Evolutionary conservation across 2,797 vertebrate genomes (phyloP).

Genomic region (Phalloptychus januarius): DNA sequence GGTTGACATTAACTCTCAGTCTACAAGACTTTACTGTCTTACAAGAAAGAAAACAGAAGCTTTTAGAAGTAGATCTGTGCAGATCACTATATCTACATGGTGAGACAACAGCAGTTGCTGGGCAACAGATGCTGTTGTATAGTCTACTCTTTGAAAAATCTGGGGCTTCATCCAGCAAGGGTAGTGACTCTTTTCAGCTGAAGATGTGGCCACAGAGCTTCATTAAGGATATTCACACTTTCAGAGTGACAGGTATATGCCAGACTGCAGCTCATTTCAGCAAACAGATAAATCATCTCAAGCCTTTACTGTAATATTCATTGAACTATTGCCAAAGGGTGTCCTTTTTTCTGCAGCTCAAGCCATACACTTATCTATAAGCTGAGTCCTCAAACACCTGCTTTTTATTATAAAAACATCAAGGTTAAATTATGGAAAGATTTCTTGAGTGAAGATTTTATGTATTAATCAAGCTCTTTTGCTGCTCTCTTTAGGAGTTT

Average conservation of each 20-base stretch:
- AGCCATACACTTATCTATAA: not conserved
- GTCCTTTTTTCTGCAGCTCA: conserved; percentile 6
- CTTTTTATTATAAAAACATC: not conserved
- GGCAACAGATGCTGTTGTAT: conserved; percentile 57
- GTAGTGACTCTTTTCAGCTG: conserved; percentile 48
- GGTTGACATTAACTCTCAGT: conserved; percentile 2
- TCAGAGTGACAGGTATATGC: conserved; percentile 17
- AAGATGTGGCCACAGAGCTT: conserved; percentile 48
- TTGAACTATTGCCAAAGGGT: conserved; percentile 12
- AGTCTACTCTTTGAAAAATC: conserved; percentile 52
- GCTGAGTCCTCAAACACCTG: not conserved
- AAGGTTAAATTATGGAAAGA: not conserved
- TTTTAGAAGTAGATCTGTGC: not conserved
- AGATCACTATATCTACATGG: conserved; percentile 24
- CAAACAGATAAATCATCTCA: conserved; percentile 19
- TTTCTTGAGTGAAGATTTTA: not conserved
- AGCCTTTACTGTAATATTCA: conserved; percentile 2
- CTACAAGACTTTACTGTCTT: conserved; percentile 12
- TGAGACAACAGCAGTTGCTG: conserved; percentile 58
- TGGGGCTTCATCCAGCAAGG: conserved; percentile 46
- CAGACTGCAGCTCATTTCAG: conserved; percentile 14
- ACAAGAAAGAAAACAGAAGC: not conserved
- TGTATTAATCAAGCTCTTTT: not conserved
- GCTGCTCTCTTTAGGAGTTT: not conserved
- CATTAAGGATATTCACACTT: conserved; percentile 25